Evolutionary conservation across 1,140 invertebrate species (phyloP).

Genomic region (Nephotettix cincticeps): DNA sequence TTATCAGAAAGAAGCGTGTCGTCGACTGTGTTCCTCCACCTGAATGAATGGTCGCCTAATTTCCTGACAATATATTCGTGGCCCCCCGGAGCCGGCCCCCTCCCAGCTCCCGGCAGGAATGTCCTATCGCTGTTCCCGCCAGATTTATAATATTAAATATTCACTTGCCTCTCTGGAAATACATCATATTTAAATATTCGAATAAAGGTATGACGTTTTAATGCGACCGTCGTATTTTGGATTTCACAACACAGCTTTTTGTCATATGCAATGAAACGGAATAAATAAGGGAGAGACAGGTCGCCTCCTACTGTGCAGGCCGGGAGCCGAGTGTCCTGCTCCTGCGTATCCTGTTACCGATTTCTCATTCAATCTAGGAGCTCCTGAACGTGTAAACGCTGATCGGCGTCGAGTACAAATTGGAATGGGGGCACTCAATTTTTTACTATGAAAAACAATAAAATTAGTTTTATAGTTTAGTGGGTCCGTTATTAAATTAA

Average conservation of each 20-base stretch:
- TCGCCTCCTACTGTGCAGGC: background rate
- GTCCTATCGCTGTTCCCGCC: conserved; percentile 3
- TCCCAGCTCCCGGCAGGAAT: background rate
- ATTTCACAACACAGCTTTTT: conserved; percentile 16
- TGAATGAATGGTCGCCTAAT: conserved; percentile 26
- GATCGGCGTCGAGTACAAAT: no score
- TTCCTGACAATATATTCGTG: conserved; percentile 23
- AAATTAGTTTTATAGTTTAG: no score
- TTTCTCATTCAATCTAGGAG: background rate
- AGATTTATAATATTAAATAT: conserved; percentile 24
- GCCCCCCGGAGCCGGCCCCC: background rate
- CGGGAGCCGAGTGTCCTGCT: background rate
- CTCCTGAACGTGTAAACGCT: background rate
- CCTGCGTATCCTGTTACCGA: conserved; percentile 4
- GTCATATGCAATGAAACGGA: conserved; percentile 5
- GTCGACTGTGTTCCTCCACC: background rate
- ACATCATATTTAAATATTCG: conserved; percentile 21
- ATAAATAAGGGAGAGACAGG: background rate
- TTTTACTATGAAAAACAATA: no score
- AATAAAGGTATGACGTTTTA: conserved; percentile 22
- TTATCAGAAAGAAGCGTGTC: conserved; percentile 7
- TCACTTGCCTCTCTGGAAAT: conserved; percentile 9
- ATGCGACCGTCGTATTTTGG: conserved; percentile 13
- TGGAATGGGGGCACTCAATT: no score
- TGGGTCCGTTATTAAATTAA: no score